phyloP scores from a whole-genome alignment of 2,113 vertebrate species.

The Ascaphus truei region DNA sequence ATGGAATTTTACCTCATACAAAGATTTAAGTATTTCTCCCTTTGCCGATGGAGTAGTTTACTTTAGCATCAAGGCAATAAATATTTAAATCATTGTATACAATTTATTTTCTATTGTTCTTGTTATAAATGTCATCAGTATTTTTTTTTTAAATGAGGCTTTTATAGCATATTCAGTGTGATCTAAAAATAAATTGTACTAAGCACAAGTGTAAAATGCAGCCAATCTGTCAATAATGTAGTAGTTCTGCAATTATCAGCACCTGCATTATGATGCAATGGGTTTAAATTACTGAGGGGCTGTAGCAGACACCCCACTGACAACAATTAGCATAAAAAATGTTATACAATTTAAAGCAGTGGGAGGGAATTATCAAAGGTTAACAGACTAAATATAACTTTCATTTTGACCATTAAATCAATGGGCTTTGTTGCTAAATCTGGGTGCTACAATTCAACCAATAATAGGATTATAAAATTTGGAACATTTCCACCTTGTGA shows the following conservation, averaged over 20 bases:
- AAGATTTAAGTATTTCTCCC: too few species aligned
- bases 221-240: conserved; percentile 44
- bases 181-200: conserved; percentile 46
- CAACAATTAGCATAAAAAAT: conserved; percentile 59
- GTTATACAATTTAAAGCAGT: conserved; percentile 51
- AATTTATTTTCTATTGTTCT: background rate
- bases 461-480: conserved; percentile 55
- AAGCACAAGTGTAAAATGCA: conserved; percentile 15
- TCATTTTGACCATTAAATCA: conserved; percentile 66
- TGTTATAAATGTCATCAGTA: background rate
- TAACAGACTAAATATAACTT: conserved; percentile 70
- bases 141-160: conserved; percentile 3
- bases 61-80: background rate
- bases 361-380: conserved; percentile 68
- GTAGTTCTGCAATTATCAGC: conserved; percentile 47
- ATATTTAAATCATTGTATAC: background rate
- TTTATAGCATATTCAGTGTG: conserved; percentile 39
- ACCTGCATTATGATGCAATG: conserved; percentile 60
- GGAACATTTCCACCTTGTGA: conserved; percentile 51
- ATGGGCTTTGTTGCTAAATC: conserved; percentile 56
- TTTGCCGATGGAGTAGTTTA: too few species aligned
- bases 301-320: conserved; percentile 58
- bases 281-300: conserved; percentile 51
- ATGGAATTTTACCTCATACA: too few species aligned
- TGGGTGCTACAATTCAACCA: conserved; percentile 63